Conservation (phyloP, 2,113 vertebrate genomes). For the Thamnaconus septentrionalis region DNA sequence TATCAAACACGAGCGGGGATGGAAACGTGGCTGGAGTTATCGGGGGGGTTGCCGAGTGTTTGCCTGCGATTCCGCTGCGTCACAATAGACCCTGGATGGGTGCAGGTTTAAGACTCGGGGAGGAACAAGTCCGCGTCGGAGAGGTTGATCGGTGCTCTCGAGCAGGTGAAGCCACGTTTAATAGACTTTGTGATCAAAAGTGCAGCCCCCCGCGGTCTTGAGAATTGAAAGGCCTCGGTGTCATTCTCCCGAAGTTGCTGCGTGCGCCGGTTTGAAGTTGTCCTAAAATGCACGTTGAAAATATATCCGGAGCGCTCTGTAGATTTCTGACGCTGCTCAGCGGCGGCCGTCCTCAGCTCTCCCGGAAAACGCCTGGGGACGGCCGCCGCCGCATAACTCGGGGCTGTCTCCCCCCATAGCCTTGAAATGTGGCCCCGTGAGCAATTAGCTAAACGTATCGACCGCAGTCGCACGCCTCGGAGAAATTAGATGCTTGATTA, state of each 20-base stretch:
- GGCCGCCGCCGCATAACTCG: neutral
- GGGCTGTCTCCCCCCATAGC: constrained; percentile 18
- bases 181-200: no score
- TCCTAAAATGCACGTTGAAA: no score
- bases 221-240: no score
- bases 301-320: no score
- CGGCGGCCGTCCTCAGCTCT: constrained; percentile 16
- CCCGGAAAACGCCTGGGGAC: constrained; percentile 32
- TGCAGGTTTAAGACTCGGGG: no score
- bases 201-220: no score
- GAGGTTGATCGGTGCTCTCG: no score
- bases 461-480: constrained; percentile 56
- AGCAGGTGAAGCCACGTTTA: no score
- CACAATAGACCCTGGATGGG: no score
- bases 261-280: no score
- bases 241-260: no score
- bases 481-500: constrained; percentile 72
- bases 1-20: constrained; percentile 66
- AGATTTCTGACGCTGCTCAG: constrained; percentile 23
- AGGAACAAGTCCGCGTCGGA: no score
- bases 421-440: constrained; percentile 32
- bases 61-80: neutral
- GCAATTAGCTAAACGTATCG: constrained; percentile 65
- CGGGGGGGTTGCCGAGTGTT: constrained; percentile 26
- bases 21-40: constrained; percentile 56